These are phyloP conservation scores for Mixornis gularis DNA, from an alignment of 2,113 vertebrate genomes.

Conservation along the genomic window DNA sequence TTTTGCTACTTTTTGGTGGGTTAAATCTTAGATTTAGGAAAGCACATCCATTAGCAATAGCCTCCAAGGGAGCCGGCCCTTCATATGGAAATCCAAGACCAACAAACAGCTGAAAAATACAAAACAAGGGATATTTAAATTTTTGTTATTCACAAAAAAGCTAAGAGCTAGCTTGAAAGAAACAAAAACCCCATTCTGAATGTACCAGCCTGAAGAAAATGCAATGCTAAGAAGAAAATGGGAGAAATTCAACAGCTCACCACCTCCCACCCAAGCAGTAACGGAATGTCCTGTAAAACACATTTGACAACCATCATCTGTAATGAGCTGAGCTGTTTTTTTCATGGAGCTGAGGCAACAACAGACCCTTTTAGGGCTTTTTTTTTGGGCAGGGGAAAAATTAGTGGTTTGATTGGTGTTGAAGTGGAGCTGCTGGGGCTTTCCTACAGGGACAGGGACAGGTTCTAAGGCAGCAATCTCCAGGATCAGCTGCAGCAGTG, in stretches of 20 bases:
- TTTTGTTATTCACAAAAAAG: not conserved
- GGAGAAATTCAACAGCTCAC: not conserved
- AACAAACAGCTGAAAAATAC: conserved; percentile 87
- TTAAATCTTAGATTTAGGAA: conserved; percentile 94
- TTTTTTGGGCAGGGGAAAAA: not conserved
- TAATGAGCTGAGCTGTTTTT: conserved; percentile 50
- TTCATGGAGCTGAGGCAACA: conserved; percentile 52
- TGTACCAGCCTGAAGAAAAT: not conserved
- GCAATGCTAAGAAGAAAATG: not conserved
- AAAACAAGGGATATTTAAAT: not conserved
- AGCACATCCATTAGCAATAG: conserved; percentile 95
- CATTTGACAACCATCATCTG: conserved; percentile 68
- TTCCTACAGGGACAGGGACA: not conserved
- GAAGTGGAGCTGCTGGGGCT: conserved; percentile 5
- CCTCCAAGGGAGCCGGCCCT: conserved; percentile 93
- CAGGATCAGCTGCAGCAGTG: not conserved
- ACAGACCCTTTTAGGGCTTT: conserved; percentile 41
- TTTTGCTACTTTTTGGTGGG: conserved; percentile 97
- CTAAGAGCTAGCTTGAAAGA: not conserved
- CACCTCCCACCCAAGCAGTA: not conserved
- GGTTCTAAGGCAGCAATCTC: not conserved
- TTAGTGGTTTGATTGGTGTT: not conserved
- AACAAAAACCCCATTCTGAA: not conserved
- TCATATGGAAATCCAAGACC: conserved; percentile 97
- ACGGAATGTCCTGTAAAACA: not conserved